Base-by-base conservation (phyloP, 2,797 vertebrate species). In the Arctocebus calabarensis region DNA sequence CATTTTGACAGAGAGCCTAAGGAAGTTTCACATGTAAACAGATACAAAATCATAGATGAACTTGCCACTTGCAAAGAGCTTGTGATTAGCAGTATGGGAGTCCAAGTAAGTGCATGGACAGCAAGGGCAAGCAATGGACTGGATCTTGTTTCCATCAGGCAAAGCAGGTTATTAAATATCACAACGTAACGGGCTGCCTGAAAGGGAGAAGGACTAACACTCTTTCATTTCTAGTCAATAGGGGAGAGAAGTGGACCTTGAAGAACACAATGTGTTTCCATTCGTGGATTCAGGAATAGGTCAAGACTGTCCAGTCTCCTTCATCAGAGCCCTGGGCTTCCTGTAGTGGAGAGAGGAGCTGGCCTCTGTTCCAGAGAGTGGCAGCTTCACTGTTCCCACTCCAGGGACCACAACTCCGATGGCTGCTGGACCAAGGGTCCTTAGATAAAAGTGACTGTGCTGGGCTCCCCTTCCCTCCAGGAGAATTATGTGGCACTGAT, bases 191-290 rank as follows among this genome's bases (percentile, higher is more conserved):
- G 66, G 32, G 66, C 20, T 66, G 70, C 32, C 9, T 62, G 37
- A 79, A 81, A 94, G 66, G 61, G 14, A 62, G 29, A 91, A 70
- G 43, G n/a, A 48, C 52, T 27, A 87, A 77, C 10, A 48, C 32
- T 37, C 16, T 16, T 94, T 71, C 34, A 52, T 16, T 94, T 71
- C 34, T 43, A 37, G 43, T 82, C 66, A 57, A 83, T 52, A 10
- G 32, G 17, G 45, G 32, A 52, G 13, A 61, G 45, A 91, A 68
- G 45, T 20, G 7, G 64, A 83, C 52, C 40, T 73, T 88, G 84
- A 94, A 74, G 32, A 92, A 70, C 27, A 87, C 14, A 68, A n/a
- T 37, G 57, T 37, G 37, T 82, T 91, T 92, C 19, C 73, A 74
- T 29, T 64, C 48, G 37, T 52, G 37, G 92, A 86, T 64, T 94